Percentiles rank a stretch among this genome's conserved stretches.
Evolutionary conservation across 1,140 invertebrate genomes (phyloP).

Genomic region (Scaptomyza montana): DNA sequence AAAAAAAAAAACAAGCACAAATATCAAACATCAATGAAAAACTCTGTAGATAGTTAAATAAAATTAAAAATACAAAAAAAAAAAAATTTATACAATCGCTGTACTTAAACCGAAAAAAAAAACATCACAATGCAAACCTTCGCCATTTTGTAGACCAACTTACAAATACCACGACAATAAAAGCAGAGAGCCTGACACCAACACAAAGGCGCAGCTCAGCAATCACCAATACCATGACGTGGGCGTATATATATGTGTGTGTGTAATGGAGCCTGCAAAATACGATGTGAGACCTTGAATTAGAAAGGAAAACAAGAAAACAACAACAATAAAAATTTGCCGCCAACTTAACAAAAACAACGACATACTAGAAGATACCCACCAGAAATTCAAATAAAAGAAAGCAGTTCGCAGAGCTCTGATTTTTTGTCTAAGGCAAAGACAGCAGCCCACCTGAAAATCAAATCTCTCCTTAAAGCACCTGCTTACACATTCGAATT

Average conservation of each 20-base stretch:
- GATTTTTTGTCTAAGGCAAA: slow-evolving; percentile 11
- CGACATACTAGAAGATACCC: slow-evolving; percentile 15
- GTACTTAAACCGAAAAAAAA: neutral
- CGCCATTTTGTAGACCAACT: slow-evolving; percentile 27
- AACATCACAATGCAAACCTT: slow-evolving; percentile 9
- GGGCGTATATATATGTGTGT: neutral
- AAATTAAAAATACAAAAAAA: slow-evolving; percentile 23
- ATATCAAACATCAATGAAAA: slow-evolving; percentile 29
- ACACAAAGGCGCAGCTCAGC: neutral
- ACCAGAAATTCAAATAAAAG: slow-evolving; percentile 15
- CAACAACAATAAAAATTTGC: slow-evolving; percentile 25
- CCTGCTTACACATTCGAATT: slow-evolving; percentile 12
- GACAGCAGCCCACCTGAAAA: slow-evolving; percentile 53
- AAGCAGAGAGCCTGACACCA: slow-evolving; percentile 1
- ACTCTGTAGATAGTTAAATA: slow-evolving; percentile 38
- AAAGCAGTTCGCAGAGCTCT: slow-evolving; percentile 5
- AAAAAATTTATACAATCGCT: slow-evolving; percentile 12
- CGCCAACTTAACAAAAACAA: slow-evolving; percentile 31
- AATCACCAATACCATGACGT: slow-evolving; percentile 25
- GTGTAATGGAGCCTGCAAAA: slow-evolving; percentile 9
- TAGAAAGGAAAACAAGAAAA: slow-evolving; percentile 35
- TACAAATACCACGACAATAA: slow-evolving; percentile 27
- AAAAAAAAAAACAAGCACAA: neutral
- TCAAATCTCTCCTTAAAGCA: slow-evolving; percentile 14
- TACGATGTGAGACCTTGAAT: slow-evolving; percentile 45